Conservation (phyloP, 2,888 invertebrate species). For the Eudemis profundana region DNA sequence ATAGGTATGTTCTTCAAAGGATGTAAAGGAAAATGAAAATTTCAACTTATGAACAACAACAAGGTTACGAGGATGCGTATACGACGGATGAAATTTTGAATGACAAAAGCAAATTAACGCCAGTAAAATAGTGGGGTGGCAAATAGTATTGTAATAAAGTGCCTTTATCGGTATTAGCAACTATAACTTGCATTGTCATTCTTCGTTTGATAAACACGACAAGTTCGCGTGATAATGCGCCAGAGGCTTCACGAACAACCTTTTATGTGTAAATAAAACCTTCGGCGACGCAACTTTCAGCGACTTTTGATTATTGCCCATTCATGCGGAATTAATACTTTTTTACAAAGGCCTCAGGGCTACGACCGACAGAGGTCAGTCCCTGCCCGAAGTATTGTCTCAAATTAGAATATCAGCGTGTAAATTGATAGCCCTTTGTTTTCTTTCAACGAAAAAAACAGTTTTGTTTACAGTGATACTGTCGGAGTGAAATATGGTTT, state of each 20-base stretch:
- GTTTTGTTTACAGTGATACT: neutral
- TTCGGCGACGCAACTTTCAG: slow-evolving; percentile 48
- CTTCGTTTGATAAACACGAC: slow-evolving; percentile 9
- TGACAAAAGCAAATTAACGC: too few species aligned
- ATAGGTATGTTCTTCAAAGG: too few species aligned
- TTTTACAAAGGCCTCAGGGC: slow-evolving; percentile 52
- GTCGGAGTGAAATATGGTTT: neutral
- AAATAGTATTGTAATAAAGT: neutral
- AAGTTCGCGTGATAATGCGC: slow-evolving; percentile 43
- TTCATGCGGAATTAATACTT: slow-evolving; percentile 60
- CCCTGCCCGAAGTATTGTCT: slow-evolving; percentile 19
- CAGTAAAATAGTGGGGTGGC: too few species aligned
- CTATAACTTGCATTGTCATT: slow-evolving; percentile 17
- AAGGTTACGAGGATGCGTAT: too few species aligned
- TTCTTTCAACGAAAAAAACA: slow-evolving; percentile 4
- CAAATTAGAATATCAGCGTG: slow-evolving; percentile 26
- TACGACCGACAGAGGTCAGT: slow-evolving; percentile 31
- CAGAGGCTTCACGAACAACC: slow-evolving; percentile 46
- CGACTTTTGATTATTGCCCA: slow-evolving; percentile 57
- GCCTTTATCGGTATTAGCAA: slow-evolving; percentile 1
- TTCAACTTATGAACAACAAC: too few species aligned
- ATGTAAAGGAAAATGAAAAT: too few species aligned
- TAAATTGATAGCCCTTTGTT: slow-evolving; percentile 25
- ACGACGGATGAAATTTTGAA: too few species aligned
- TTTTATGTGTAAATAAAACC: slow-evolving; percentile 48